Evolutionary conservation across 2,888 invertebrate genomes (phyloP), one percentile per base, ranked within the genome.

Genomic region (Gortyna flavago): DNA sequence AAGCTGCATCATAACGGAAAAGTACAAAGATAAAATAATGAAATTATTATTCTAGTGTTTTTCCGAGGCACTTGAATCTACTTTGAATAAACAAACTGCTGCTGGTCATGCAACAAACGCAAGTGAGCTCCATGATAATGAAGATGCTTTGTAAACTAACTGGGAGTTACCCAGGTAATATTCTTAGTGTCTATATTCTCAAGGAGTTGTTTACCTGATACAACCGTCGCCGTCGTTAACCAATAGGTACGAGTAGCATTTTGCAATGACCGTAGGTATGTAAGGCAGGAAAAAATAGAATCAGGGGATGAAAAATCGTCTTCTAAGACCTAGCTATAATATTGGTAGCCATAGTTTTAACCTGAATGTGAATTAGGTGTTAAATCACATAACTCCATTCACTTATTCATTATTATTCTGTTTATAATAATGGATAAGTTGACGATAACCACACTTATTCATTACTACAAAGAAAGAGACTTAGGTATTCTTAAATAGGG

Each of bases 41-140:
- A 84, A 79, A 79, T 83, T 80, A 67, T 84, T 79, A 67, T 67
- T 79, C 66, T 80, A 72, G 84, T 72, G 57, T 71, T 84, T 83
- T 79, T 80, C 70, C 71, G n/a, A 84, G 54, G 16, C 32, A 84
- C 79, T 80, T 57, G 51, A 69, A 77, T 70, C 79, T 66, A 61
- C 65, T 83, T 83, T 68, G 65, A 79, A 84, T 84, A 79, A 67
- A 62, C 35, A 65, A 69, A 78, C 41, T 83, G 84, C 54, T 41
- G 29, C 29, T 66, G 71, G 61, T 61, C 54, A 84, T 84, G 66
- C 61, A 66, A 61, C 71, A 57, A 70, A 71, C 18, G 38, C 51
- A 51, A 84, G 48, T 48, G 57, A 66, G 64, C 35, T 54, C 35
- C 32, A 35, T 66, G 70, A 54, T 66, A 66, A 84, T 61, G 29